These are phyloP conservation scores for Telmatochromis brachygnathus DNA, from an alignment of 2,113 vertebrate genomes.

Conservation along the genomic window DNA sequence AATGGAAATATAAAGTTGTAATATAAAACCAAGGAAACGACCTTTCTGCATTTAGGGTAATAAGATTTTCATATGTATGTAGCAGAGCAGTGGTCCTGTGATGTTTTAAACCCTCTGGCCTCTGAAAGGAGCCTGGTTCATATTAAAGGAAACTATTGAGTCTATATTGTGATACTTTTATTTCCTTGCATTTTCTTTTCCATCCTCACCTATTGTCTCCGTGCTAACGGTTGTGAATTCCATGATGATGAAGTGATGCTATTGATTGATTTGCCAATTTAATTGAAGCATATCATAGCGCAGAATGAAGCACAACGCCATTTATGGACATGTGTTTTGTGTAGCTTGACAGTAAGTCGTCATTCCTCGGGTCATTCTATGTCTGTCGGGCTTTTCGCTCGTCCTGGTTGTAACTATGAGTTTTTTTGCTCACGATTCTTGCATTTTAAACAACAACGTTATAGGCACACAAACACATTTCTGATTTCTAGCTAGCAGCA, in stretches of 20 bases:
- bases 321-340: conserved; percentile 13
- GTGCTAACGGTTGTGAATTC: not conserved
- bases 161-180: not conserved
- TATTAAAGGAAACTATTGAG: not conserved
- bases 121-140: not conserved
- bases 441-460: not conserved
- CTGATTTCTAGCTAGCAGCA: not conserved
- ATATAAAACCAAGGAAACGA: not conserved
- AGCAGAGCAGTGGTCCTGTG: not conserved
- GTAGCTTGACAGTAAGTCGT: not conserved
- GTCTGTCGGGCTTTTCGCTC: not conserved
- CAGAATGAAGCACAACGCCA: not conserved
- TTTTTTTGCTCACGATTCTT: not conserved
- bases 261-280: conserved; percentile 11
- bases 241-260: not conserved
- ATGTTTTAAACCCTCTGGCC: not conserved
- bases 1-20: not conserved
- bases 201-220: not conserved
- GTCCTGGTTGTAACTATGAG: not conserved
- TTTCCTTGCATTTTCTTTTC: not conserved
- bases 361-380: not conserved
- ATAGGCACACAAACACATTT: not conserved
- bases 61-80: not conserved
- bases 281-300: not conserved
- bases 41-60: not conserved